Percentiles rank a stretch among this genome's conserved stretches.
These are phyloP conservation scores for Anarrhichthys ocellatus DNA, from an alignment of 2,113 vertebrate species.

Conservation along the genomic window DNA sequence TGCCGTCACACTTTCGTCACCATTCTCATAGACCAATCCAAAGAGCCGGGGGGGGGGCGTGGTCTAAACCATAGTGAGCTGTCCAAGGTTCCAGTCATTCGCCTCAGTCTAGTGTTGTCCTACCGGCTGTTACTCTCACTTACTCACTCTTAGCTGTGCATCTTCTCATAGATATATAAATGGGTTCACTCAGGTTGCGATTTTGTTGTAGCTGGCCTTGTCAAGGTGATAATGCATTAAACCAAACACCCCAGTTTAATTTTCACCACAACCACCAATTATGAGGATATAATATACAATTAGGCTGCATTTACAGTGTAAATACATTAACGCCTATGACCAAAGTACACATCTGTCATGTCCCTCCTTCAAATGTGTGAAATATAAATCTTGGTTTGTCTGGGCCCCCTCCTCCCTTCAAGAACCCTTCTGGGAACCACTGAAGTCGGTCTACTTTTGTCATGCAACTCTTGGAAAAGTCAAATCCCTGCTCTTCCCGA, in stretches of 20 bases:
- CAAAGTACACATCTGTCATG: background rate
- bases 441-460: background rate
- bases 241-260: background rate
- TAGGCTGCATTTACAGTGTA: background rate
- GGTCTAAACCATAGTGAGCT: slow-evolving; percentile 58
- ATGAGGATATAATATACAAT: background rate
- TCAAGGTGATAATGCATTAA: background rate
- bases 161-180: background rate
- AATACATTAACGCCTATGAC: background rate
- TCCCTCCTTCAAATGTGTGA: background rate
- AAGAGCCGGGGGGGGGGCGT: slow-evolving; percentile 54
- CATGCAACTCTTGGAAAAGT: slow-evolving; percentile 6
- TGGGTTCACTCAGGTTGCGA: background rate
- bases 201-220: background rate
- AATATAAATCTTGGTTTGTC: background rate
- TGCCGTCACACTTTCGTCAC: slow-evolving; percentile 34
- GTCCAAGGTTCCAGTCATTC: slow-evolving; percentile 71
- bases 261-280: background rate
- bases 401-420: background rate
- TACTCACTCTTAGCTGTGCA: background rate
- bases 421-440: background rate
- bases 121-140: slow-evolving; percentile 1
- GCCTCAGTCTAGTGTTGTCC: slow-evolving; percentile 1
- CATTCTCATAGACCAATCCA: slow-evolving; percentile 55
- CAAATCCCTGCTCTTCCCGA: slow-evolving; percentile 15